Base-by-base conservation (phyloP, 30 jellyfish, hydroid and myxozoan genomes). In the Haliclystus octoradiatus region DNA sequence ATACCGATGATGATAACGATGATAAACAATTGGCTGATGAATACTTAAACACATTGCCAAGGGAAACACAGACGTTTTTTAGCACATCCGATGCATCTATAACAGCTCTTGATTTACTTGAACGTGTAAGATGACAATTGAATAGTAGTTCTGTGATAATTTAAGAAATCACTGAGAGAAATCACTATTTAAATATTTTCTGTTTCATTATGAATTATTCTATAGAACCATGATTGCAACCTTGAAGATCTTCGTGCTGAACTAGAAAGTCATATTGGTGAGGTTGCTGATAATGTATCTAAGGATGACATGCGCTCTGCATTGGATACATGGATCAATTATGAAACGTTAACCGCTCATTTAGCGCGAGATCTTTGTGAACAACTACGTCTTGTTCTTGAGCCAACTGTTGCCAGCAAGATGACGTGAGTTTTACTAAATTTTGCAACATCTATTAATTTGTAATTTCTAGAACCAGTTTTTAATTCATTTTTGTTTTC, bases 291-390 rank as follows among this genome's bases (percentile, higher is more conserved):
- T 2, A 34, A 62, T 25, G 71, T 63, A 3, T 1, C 90, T 31
- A 49, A 47, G 26, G 81, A 66, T 28, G 81, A 68, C 1, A 50
- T 22, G 31, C 74, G 62, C 14, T 9, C 9, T 33, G 94, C 97
- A 27, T 33, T 87, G 65, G 93, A 87, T 13, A 63, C 78, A 50
- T 89, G 98, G 98, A 66, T 91, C 74, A 82, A 89, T 66, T 89
- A 81, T 35, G 95, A 81, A 34, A 62, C 30, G 19, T 49, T 89
- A 63, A 82, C 95, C 14, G 65, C 95, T 2, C 31, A 74, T 9
- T 63, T 81, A 26, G 93, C 98, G n/a, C 93, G 74, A 65, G 94
- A 82, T 50, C 87, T 91, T 28, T 91, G 99, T 70, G 99, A 91
- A 33, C 95, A 91, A 68, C 57, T 91, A 27, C 92, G 99, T 15